These are phyloP conservation scores for Cliona cf. orientalis DNA, from an alignment of 37 sponge, comb jelly and placozoan genomes.

Conservation along the genomic window DNA sequence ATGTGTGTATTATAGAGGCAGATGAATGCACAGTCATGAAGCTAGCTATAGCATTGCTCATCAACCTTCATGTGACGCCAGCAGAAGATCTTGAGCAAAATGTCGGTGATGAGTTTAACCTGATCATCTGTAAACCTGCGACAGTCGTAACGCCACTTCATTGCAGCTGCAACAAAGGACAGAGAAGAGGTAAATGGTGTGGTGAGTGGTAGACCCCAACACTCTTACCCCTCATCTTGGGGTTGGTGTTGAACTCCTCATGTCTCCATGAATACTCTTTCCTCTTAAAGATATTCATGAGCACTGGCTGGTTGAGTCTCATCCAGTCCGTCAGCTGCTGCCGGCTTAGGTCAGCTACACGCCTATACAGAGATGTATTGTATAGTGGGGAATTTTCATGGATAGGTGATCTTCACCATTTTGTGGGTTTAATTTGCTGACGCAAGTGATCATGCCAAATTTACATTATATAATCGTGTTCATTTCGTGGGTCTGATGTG, in stretches of 20 bases:
- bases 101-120: constrained; percentile 10
- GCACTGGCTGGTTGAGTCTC: constrained; percentile 11
- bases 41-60: not conserved
- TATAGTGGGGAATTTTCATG: no score
- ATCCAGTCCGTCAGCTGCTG: constrained; percentile 17
- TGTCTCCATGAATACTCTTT: constrained; percentile 34
- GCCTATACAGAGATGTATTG: constrained; percentile 10
- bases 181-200: not conserved
- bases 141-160: constrained; percentile 14
- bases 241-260: constrained; percentile 16
- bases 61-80: constrained; percentile 40
- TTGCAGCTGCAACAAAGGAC: constrained; percentile 8
- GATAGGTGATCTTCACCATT: no score
- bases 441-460: no score
- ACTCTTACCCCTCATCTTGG: constrained; percentile 42
- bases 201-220: no score
- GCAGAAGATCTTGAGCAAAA: constrained; percentile 51
- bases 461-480: no score
- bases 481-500: no score
- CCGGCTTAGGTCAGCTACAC: constrained; percentile 5
- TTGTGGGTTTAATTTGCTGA: no score
- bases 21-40: no score
- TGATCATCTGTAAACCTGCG: constrained; percentile 41
- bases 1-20: no score
- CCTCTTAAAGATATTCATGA: constrained; percentile 47